phyloP scores from a whole-genome alignment of 2,888 invertebrate genomes.

The Scrobipalpa atriplicella region DNA sequence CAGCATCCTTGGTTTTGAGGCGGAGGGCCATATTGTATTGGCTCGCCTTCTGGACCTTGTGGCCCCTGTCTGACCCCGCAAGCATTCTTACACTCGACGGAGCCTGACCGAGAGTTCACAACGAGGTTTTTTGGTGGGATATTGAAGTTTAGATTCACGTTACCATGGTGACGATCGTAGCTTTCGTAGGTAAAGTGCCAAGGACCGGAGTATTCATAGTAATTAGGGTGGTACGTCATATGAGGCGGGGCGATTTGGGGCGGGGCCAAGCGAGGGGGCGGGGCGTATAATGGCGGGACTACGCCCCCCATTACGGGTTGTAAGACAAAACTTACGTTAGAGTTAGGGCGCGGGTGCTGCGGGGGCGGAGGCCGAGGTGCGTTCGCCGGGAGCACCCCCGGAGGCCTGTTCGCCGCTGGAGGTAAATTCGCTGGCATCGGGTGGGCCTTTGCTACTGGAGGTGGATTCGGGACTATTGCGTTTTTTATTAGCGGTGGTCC shows the following conservation, averaged over 20 bases:
- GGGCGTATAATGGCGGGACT: conserved; percentile 36
- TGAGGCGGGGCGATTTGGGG: conserved; percentile 29
- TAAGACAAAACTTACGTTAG: conserved; percentile 61
- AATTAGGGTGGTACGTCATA: conserved; percentile 53
- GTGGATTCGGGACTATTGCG: conserved; percentile 19
- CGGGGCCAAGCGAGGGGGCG: conserved; percentile 47
- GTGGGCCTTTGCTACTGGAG: conserved; percentile 36
- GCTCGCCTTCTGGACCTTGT: conserved; percentile 52
- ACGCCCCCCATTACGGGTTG: conserved; percentile 46
- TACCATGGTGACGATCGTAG: conserved; percentile 62
- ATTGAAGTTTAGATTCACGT: conserved; percentile 72
- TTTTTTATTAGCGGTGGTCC: conserved; percentile 39
- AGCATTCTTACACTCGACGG: conserved; percentile 57
- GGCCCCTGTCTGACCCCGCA: conserved; percentile 42
- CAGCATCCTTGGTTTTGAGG: conserved; percentile 68
- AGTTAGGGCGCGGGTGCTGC: conserved; percentile 35
- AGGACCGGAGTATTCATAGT: conserved; percentile 71
- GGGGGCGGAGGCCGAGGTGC: conserved; percentile 34
- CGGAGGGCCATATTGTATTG: conserved; percentile 51
- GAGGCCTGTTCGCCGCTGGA: conserved; percentile 51
- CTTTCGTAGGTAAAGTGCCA: conserved; percentile 76
- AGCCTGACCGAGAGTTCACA: conserved; percentile 59
- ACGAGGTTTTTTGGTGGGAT: conserved; percentile 72
- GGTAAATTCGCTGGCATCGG: conserved; percentile 42
- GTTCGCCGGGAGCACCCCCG: conserved; percentile 44